phyloP scores from a whole-genome alignment of 1,140 invertebrate genomes.

The Nixonia krombeini region DNA sequence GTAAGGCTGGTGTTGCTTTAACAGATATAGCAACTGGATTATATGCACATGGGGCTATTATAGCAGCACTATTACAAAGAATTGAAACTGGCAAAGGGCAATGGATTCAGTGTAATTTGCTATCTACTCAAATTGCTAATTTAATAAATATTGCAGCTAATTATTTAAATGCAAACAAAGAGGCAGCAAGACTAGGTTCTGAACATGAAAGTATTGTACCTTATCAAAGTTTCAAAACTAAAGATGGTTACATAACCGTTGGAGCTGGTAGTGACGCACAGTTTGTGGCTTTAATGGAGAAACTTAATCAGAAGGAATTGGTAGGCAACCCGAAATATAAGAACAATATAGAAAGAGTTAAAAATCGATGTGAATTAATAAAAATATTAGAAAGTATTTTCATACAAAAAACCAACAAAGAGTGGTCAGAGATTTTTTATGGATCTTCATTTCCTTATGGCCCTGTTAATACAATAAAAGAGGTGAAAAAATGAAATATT shows the following conservation, averaged over 20 bases:
- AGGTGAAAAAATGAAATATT: constrained; percentile 66
- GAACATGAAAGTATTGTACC: constrained; percentile 96
- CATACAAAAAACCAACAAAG: constrained; percentile 77
- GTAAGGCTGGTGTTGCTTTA: constrained; percentile 93
- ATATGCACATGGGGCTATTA: constrained; percentile 95
- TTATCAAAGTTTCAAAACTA: constrained; percentile 89
- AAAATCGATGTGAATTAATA: constrained; percentile 81
- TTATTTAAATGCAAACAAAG: constrained; percentile 88
- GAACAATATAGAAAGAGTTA: constrained; percentile 82
- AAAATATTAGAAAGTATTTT: constrained; percentile 77
- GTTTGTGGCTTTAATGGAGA: constrained; percentile 80
- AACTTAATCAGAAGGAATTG: constrained; percentile 77
- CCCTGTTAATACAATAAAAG: constrained; percentile 87
- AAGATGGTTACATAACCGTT: constrained; percentile 87
- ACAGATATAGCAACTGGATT: constrained; percentile 94
- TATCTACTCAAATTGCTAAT: constrained; percentile 91
- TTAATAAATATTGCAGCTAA: constrained; percentile 93
- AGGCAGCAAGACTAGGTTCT: constrained; percentile 87
- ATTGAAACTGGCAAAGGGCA: constrained; percentile 86
- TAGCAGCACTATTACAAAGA: constrained; percentile 89
- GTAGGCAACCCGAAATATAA: constrained; percentile 77
- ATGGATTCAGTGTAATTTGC: constrained; percentile 94
- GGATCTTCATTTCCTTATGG: constrained; percentile 87
- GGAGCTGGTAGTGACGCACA: constrained; percentile 87
- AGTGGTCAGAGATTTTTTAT: constrained; percentile 85